Percentiles rank a stretch among this genome's conserved stretches.
These are phyloP conservation scores for Jaculus jaculus DNA, from an alignment of 2,113 vertebrate genomes.

Conservation along the genomic window DNA sequence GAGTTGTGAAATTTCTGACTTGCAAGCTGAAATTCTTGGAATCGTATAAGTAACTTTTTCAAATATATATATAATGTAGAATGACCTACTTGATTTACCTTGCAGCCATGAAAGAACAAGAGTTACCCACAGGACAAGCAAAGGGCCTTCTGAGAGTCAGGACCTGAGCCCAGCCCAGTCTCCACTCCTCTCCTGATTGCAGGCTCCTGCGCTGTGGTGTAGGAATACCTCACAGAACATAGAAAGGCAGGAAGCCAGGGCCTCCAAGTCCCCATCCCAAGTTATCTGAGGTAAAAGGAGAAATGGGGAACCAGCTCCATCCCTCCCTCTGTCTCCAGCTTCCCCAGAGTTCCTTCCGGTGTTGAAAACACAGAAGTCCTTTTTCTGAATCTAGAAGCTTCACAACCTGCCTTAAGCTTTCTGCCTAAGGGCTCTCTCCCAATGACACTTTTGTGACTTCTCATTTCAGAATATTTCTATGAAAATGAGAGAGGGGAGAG, in stretches of 20 bases:
- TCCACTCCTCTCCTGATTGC: neutral
- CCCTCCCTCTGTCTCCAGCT: neutral
- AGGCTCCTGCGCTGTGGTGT: too few relatives aligned
- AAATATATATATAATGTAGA: neutral
- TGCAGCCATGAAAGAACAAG: neutral
- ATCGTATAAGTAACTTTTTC: neutral
- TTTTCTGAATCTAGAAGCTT: neutral
- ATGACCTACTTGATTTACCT: constrained; percentile 30
- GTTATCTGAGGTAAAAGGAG: neutral
- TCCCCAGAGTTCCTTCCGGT: neutral
- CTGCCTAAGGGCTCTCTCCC: neutral
- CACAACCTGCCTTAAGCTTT: neutral
- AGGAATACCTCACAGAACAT: neutral
- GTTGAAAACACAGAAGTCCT: neutral
- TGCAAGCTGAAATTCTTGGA: constrained; percentile 58
- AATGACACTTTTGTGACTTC: neutral
- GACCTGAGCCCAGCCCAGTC: neutral
- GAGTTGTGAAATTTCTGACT: constrained; percentile 64
- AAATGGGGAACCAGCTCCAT: neutral
- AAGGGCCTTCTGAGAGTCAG: neutral
- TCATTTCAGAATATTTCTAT: constrained; percentile 31
- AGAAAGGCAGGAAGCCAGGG: neutral
- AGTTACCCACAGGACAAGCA: neutral
- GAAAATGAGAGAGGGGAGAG: too few relatives aligned
- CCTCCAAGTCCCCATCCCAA: neutral